phyloP scores from a whole-genome alignment of 1,140 invertebrate species.

The Drosophila sturtevanti region DNA sequence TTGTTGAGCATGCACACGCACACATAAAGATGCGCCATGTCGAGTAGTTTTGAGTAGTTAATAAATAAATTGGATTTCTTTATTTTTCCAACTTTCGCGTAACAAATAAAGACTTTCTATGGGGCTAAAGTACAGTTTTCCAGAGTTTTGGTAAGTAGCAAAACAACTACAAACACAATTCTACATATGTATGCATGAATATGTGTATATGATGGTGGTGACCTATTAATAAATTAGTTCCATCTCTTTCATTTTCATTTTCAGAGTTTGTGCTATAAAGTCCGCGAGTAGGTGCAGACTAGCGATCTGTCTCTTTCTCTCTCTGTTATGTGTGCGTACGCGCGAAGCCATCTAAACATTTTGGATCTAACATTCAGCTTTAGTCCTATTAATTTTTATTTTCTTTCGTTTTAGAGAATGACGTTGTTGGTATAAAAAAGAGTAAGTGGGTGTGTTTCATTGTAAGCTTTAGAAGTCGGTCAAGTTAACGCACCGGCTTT shows the following conservation, averaged over 20 bases:
- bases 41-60: not conserved
- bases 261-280: not conserved
- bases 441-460: not conserved
- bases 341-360: not conserved
- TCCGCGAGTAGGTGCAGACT: slow-evolving; percentile 39
- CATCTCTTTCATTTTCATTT: slow-evolving; percentile 28
- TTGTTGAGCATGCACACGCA: not conserved
- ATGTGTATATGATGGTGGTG: slow-evolving; percentile 48
- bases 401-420: not conserved
- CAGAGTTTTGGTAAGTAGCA: slow-evolving; percentile 20
- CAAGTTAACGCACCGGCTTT: slow-evolving; percentile 42
- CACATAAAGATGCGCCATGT: not conserved
- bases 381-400: not conserved
- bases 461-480: slow-evolving; percentile 51
- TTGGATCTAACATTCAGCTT: not conserved
- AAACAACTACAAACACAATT: slow-evolving; percentile 1
- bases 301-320: not conserved
- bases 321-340: slow-evolving; percentile 14
- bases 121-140: slow-evolving; percentile 26
- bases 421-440: not conserved
- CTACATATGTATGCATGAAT: not conserved
- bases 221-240: slow-evolving; percentile 40
- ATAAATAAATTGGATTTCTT: not conserved
- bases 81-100: not conserved
- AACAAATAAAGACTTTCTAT: not conserved